Evolutionary conservation across 1,140 invertebrate species (phyloP).

Genomic region (Platyura marginata): DNA sequence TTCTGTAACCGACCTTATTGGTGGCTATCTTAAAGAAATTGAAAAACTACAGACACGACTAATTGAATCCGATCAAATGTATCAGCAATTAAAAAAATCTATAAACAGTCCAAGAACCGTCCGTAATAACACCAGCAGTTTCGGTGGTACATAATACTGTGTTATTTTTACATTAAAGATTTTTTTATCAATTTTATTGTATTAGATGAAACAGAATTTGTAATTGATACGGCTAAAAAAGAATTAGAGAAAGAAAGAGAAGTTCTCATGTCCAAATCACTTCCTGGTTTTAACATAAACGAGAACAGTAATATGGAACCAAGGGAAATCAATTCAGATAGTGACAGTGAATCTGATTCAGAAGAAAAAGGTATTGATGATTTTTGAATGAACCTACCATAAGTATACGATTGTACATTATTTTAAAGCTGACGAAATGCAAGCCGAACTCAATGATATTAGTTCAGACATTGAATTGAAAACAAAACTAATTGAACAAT

Average conservation of each 20-base stretch:
- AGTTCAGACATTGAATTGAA: conserved; percentile 85
- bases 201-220: conserved; percentile 9
- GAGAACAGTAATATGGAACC: conserved; percentile 3
- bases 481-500: conserved; percentile 80
- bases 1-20: conserved; percentile 48
- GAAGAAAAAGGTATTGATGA: conserved; percentile 30
- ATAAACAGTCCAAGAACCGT: conserved; percentile 25
- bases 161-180: no score
- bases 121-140: no score
- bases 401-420: conserved; percentile 7
- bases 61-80: conserved; percentile 73
- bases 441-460: conserved; percentile 56
- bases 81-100: conserved; percentile 39
- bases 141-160: no score
- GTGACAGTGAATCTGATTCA: conserved; percentile 30
- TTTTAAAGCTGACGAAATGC: conserved; percentile 21
- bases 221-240: conserved; percentile 33
- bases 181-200: no score
- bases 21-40: conserved; percentile 78
- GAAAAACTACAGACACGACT: conserved; percentile 76
- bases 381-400: no score
- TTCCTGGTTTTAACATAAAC: conserved; percentile 15
- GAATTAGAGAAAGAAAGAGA: conserved; percentile 28
- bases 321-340: conserved; percentile 38
- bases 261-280: conserved; percentile 13